A percentile compares a stretch with the other conserved stretches of the same genome.
phyloP scores from a whole-genome alignment of 2,797 vertebrate species.

The Odontamblyopus lacepedii region DNA sequence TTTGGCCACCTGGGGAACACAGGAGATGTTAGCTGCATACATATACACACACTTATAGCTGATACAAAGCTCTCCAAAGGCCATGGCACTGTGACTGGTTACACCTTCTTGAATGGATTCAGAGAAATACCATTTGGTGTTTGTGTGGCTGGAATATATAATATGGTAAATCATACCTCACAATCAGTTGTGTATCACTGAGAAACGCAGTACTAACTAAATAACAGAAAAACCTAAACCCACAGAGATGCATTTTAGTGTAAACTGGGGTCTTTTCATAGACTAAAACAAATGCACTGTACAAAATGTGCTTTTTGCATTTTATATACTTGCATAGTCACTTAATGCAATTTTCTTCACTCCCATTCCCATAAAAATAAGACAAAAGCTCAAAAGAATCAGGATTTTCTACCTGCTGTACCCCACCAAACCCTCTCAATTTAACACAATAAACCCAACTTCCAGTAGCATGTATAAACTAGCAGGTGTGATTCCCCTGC shows the following conservation, averaged over 20 bases:
- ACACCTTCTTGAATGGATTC: constrained; percentile 54
- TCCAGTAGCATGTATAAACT: constrained; percentile 41
- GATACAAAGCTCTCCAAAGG: constrained; percentile 27
- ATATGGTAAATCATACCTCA: not conserved
- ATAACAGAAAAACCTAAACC: constrained; percentile 42
- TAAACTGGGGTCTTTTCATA: not conserved
- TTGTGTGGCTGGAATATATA: not conserved
- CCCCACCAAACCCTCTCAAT: constrained; percentile 24
- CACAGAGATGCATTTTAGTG: constrained; percentile 44
- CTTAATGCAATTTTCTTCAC: no score
- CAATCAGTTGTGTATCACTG: constrained; percentile 66
- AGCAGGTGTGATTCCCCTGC: constrained; percentile 33
- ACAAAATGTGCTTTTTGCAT: not conserved
- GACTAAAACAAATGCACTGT: not conserved
- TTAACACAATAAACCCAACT: constrained; percentile 47
- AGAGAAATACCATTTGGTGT: constrained; percentile 20
- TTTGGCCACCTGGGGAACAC: constrained; percentile 89
- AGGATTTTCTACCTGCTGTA: no score
- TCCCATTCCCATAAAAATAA: no score
- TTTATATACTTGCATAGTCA: no score
- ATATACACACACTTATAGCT: constrained; percentile 1
- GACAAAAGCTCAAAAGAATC: no score
- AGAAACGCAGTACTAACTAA: constrained; percentile 46
- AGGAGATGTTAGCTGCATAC: constrained; percentile 33
- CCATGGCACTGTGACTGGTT: constrained; percentile 53